Conservation (phyloP, 35 echinoderm and acorn worm genomes). For the Hemicentrotus pulcherrimus region DNA sequence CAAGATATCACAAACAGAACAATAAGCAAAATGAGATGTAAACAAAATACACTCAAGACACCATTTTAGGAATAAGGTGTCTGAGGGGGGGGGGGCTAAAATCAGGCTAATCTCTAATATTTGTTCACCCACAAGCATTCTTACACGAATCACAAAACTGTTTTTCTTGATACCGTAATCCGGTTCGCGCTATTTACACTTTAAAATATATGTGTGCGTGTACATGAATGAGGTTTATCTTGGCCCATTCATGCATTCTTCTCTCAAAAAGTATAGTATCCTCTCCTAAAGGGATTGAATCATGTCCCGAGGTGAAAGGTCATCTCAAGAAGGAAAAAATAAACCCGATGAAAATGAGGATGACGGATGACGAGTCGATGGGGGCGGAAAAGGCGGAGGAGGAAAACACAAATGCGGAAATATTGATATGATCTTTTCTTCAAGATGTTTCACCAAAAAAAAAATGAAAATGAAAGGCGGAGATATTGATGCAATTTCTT, state of each 20-base stretch:
- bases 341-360: neutral
- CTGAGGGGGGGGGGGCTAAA: neutral
- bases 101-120: neutral
- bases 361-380: neutral
- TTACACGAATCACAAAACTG: neutral
- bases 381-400: neutral
- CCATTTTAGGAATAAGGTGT: neutral
- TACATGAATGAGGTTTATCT: neutral
- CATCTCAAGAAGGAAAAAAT: neutral
- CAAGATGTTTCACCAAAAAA: too few relatives aligned
- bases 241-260: neutral
- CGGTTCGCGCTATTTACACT: too few relatives aligned
- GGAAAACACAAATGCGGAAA: too few relatives aligned
- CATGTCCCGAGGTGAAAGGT: neutral
- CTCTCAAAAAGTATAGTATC: neutral
- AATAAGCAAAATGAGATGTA: too few relatives aligned
- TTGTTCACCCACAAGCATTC: neutral
- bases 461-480: neutral
- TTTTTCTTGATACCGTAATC: neutral
- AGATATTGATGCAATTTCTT: neutral
- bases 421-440: too few relatives aligned
- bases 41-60: neutral
- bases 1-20: too few relatives aligned
- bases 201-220: neutral
- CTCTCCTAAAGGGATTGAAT: neutral